Evolutionary conservation across 2,797 vertebrate genomes (phyloP), one percentile per base, ranked within the genome.

Genomic region (Neomorphus geoffroyi): DNA sequence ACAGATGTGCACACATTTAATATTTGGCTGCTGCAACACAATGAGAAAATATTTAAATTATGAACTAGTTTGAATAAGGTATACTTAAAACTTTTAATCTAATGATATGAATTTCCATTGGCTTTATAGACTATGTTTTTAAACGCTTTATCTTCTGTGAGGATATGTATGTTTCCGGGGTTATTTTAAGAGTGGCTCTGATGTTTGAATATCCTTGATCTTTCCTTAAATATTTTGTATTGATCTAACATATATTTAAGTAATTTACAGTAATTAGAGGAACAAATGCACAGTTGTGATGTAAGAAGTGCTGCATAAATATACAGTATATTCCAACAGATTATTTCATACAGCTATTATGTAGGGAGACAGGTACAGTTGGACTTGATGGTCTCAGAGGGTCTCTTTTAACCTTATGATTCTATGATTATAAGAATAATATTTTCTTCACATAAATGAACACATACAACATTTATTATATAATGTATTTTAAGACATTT

Each of bases 31-130:
- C 43, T 48, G 17, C 43, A 83, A 79, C 23, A 85, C 84, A 91
- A 65, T 58, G 72, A 69, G 81, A 83, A 92, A 91, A 78, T 84
- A 89, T 78, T 87, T 80, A 75, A 84, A 80, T 67, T 71, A 21
- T 75, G 33, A 78, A 72, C 37, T 51, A 33, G 13, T 78, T 74
- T 74, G 62, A 87, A 71, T 80, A 78, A 69, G n/a, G 22, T 45
- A 18, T 8, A 45, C 26, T 88, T 11, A 15, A 75, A 82, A 69
- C 39, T 86, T 95, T 65, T 88, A 70, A 67, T 83, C 43, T 56
- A 82, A 15, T 62, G 21, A 54, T 78, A 53, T 74, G 75, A 74
- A 62, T 92, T 94, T 62, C 33, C 80, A 74, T 60, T 1, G 2
- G 39, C 2, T 92, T 90, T 53, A n/a, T 58, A 32, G n/a, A 16